These are phyloP conservation scores for Callyntrura sp. DNA, from an alignment of 2,888 invertebrate genomes.

Conservation along the genomic window DNA sequence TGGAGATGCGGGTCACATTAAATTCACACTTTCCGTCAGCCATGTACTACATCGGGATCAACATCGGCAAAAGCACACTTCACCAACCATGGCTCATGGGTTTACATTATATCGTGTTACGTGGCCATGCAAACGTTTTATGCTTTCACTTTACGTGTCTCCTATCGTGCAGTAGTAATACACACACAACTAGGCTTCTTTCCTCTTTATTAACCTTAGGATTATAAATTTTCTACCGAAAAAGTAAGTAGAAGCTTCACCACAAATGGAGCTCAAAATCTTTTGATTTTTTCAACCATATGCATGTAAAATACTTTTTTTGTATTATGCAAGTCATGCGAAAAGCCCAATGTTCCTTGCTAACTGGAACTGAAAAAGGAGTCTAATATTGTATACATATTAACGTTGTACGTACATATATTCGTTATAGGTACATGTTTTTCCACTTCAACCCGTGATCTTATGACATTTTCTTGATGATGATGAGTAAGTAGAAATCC, in stretches of 20 bases:
- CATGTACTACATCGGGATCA: too few relatives aligned
- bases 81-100: too few relatives aligned
- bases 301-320: too few relatives aligned
- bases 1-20: too few relatives aligned
- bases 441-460: conserved; percentile 8
- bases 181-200: background rate
- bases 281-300: background rate
- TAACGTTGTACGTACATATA: too few relatives aligned
- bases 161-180: background rate
- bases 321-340: too few relatives aligned
- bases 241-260: background rate
- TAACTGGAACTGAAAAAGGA: too few relatives aligned
- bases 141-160: background rate
- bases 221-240: background rate
- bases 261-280: conserved; percentile 15
- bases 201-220: conserved; percentile 12
- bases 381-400: too few relatives aligned
- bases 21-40: background rate
- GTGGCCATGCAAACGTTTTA: too few relatives aligned
- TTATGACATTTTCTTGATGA: conserved; percentile 18
- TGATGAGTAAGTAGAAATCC: conserved; percentile 18
- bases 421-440: background rate
- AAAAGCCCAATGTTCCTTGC: too few relatives aligned
- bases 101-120: too few relatives aligned
- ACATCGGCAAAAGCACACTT: too few relatives aligned